Evolutionary conservation across 2,797 vertebrate genomes (phyloP), one percentile per base, ranked within the genome.

Genomic region (Gambelia wislizenii): DNA sequence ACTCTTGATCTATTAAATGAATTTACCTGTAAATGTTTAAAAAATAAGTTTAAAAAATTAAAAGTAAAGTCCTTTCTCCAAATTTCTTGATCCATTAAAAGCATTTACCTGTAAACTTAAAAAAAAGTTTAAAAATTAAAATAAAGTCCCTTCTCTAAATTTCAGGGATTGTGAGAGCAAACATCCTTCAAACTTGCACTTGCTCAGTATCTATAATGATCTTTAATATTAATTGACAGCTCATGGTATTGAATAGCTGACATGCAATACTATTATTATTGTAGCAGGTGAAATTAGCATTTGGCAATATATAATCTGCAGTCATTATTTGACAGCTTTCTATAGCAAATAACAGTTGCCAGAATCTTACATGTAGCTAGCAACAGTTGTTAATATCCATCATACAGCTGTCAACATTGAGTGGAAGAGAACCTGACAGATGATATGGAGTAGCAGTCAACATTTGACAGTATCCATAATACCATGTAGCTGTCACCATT

Each of bases 311-410:
- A 54, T 80, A 0, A 52, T 64, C 16, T 69, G 25, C 47, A 39
- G 59, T 39, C 54, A 59, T 18, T 6, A 83, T 80, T 87, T 72
- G 52, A 61, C 33, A 70, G 36, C 36, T 49, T 80, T 47, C 27
- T 70, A n/a, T 25, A 74, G 52, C 54, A 82, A 8, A 27, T 30
- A 82, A 39, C 52, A 61, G 22, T 87, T 59, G 36, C 54, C 69
- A 49, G 33, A 44, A 74, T 18, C 33, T 82, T 82, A 49, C 54
- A 39, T 47, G 14, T 44, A 49, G 30, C 69, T 87, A n/a, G 25
- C 86, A 87, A 44, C 27, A 56, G 47, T 75, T 81, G 69, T 82
- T 61, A 82, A 81, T 72, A 81, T 81, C 52, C 30, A 59, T 81
- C 52, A 81, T 59, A 14, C 72, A 67, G n/a, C 42, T 83, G 54